Conservation (phyloP, 2,113 vertebrate genomes). For the Fregata magnificens region DNA sequence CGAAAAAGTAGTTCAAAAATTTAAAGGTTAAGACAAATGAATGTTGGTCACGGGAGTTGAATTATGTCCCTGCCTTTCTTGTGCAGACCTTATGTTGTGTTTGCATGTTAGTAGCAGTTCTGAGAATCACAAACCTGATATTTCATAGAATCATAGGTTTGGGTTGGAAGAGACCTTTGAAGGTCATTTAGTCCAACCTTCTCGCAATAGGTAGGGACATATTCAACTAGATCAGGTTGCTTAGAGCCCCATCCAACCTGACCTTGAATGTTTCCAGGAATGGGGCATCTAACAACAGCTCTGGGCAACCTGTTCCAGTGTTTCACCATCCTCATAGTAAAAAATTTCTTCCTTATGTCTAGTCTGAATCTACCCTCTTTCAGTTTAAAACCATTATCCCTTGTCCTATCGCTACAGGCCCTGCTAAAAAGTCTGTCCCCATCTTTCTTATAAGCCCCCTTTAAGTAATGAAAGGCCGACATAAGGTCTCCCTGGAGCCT, state of each 20-base stretch:
- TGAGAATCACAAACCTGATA: background rate
- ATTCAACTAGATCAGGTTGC: background rate
- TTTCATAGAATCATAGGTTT: background rate
- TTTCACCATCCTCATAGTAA: background rate
- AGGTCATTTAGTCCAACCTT: background rate
- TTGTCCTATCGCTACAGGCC: background rate
- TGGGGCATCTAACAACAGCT: background rate
- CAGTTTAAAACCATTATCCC: background rate
- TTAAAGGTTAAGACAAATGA: background rate
- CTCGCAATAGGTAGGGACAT: background rate
- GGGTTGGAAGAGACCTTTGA: background rate
- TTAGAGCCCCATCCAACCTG: background rate
- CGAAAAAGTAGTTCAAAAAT: background rate
- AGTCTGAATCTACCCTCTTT: background rate
- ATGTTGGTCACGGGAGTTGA: background rate
- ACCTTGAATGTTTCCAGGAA: background rate
- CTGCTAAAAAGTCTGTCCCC: no score
- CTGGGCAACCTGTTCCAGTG: background rate
- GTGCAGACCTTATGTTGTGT: background rate
- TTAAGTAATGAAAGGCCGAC: background rate
- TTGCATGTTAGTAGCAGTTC: background rate
- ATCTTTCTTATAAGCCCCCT: background rate
- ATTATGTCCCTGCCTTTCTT: background rate
- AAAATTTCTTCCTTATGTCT: no score
- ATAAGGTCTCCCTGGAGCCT: no score